phyloP scores from a whole-genome alignment of 2,113 vertebrate species.

The Desmodus rotundus region DNA sequence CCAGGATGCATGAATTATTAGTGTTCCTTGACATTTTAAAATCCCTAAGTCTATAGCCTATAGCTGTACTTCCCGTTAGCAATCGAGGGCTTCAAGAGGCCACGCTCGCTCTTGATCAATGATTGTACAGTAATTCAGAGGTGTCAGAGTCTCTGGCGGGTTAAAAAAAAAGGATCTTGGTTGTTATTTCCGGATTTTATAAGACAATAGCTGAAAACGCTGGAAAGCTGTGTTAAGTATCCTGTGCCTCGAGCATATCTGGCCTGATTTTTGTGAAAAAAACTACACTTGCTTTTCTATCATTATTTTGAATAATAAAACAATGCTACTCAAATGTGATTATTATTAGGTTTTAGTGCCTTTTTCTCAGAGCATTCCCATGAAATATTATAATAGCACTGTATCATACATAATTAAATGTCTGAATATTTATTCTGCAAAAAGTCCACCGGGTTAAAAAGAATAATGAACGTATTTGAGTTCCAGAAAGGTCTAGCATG shows the following conservation, averaged over 20 bases:
- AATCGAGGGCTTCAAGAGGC: conserved; percentile 56
- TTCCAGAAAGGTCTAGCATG: neutral
- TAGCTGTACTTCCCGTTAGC: conserved; percentile 73
- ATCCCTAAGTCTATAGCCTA: conserved; percentile 76
- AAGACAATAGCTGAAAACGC: neutral
- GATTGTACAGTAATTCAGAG: conserved; percentile 74
- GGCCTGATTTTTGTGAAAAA: neutral
- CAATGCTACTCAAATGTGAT: neutral
- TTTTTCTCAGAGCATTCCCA: conserved; percentile 1
- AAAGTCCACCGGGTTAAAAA: conserved; percentile 32
- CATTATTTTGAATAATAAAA: neutral
- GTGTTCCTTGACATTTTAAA: conserved; percentile 66
- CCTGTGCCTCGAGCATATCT: neutral
- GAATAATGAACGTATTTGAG: conserved; percentile 30
- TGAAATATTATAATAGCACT: neutral
- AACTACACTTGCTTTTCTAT: neutral
- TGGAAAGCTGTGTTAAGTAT: neutral
- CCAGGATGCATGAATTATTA: conserved; percentile 82
- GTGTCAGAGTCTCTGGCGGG: conserved; percentile 36
- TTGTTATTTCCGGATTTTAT: neutral
- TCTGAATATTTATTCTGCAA: conserved; percentile 41
- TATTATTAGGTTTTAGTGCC: conserved; percentile 9
- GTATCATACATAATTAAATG: neutral
- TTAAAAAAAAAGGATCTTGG: neutral
- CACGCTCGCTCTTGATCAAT: conserved; percentile 73